Base-by-base conservation (phyloP, 2,113 vertebrate genomes). In the Lipotes vexillifer region DNA sequence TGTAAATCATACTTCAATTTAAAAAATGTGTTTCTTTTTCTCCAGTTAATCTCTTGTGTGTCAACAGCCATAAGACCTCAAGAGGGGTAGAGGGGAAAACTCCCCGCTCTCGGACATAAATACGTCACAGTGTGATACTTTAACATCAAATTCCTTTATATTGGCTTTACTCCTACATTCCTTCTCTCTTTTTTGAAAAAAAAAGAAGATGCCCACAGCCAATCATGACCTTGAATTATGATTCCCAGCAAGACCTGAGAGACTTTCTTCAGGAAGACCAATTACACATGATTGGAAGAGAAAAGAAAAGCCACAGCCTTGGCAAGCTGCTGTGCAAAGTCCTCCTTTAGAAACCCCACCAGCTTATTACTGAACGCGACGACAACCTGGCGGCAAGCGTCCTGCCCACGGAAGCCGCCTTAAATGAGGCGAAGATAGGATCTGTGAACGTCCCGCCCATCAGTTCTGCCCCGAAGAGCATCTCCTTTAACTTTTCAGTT, bases 371-470 rank as follows among this genome's bases (percentile, higher is more conserved):
- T 14, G 18, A 74, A 63, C 1, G 44, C 44, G 13, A 6, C 1
- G 17, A 27, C 2, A 8, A 25, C 23, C 36, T 10, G 63, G 8
- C 33, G 4, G 59, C 18, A 77, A 66, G 44, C 41, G 3, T 18
- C 10, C 31, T 66, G 59, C n/a, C 27, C 69, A 0, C 2, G 11
- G 46, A 29, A 25, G 41, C 27, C 27, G 17, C 25, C 66, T 29
- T 17, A 1, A 17, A 6, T 4, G 18, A 44, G 29, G 21, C 3
- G 61, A 87, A 65, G 6, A 31, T 33, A 1, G 9, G 63, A 59
- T 21, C 0, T 12, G 46, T 2, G 2, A 17, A 29, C 1, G 3
- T 23, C 15, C 61, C 11, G 1, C 63, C 49, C 21, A 59, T 46
- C 23, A 31, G 23, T 61, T 61, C 17, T 49, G 10, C 12, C 1